Conservation (phyloP, 2,888 invertebrate genomes). For the Platypus cylindrus region DNA sequence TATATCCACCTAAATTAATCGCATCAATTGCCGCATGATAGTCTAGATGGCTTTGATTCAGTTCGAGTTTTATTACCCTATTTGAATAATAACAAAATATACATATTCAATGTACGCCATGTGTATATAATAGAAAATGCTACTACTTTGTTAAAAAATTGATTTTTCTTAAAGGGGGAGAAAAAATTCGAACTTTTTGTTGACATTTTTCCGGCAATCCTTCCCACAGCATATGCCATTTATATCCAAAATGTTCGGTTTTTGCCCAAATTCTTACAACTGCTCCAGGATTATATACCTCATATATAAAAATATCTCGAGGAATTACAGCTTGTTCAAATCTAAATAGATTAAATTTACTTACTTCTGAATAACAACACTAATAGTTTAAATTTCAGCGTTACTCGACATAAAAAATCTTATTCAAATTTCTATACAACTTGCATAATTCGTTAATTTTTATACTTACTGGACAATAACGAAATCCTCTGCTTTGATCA, state of each 20-base stretch:
- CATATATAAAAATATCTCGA: slow-evolving; percentile 59
- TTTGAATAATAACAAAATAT: too few species aligned
- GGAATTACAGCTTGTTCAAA: slow-evolving; percentile 58
- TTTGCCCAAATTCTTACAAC: slow-evolving; percentile 67
- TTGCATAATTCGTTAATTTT: too few species aligned
- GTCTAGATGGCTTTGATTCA: slow-evolving; percentile 65
- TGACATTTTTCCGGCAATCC: slow-evolving; percentile 49
- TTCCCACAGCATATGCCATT: slow-evolving; percentile 70
- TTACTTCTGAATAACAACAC: slow-evolving; percentile 46
- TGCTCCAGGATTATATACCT: slow-evolving; percentile 78
- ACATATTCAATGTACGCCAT: not conserved
- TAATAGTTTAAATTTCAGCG: too few species aligned
- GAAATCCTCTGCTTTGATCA: slow-evolving; percentile 63
- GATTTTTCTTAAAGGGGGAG: slow-evolving; percentile 53
- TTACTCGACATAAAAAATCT: too few species aligned
- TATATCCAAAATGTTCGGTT: slow-evolving; percentile 32
- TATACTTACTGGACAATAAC: too few species aligned
- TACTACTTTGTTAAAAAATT: slow-evolving; percentile 43
- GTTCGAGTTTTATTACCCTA: slow-evolving; percentile 71
- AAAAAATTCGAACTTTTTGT: slow-evolving; percentile 57
- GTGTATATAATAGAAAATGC: not conserved
- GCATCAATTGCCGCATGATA: slow-evolving; percentile 87
- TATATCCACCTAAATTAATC: slow-evolving; percentile 57
- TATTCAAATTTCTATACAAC: too few species aligned
- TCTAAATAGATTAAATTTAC: slow-evolving; percentile 30